Evolutionary conservation across 2,797 vertebrate species (phyloP).

Genomic region (Sciaenops ocellatus): DNA sequence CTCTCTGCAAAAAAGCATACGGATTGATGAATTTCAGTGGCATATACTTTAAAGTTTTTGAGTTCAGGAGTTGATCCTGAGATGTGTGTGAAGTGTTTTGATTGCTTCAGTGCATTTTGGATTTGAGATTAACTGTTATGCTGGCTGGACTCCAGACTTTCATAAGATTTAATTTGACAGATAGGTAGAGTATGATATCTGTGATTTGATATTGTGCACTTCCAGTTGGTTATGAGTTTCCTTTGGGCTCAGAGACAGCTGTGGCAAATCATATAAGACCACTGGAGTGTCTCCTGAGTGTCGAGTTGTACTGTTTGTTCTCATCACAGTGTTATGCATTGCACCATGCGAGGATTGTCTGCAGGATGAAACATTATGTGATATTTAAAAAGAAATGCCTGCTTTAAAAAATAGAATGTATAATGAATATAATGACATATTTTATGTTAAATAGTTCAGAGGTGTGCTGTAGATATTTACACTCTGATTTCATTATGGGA

Average conservation of each 20-base stretch:
- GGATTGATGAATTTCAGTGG: no score
- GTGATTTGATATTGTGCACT: background rate
- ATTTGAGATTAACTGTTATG: no score
- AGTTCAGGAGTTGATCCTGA: no score
- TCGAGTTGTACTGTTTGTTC: background rate
- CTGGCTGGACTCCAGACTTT: no score
- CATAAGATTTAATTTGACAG: background rate
- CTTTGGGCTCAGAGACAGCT: background rate
- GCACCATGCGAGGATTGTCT: background rate
- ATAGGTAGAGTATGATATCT: background rate
- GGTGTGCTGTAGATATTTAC: no score
- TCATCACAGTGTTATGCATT: background rate
- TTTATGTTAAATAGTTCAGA: no score
- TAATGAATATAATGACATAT: no score
- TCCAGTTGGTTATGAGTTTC: constrained; percentile 1
- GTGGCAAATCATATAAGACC: background rate
- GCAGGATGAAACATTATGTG: background rate
- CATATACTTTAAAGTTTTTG: no score
- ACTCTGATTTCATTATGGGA: background rate
- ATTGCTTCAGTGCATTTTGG: no score
- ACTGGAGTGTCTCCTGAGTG: constrained; percentile 1
- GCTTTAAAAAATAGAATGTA: no score
- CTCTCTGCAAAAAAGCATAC: background rate
- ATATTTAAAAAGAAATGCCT: background rate
- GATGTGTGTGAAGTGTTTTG: no score